A percentile compares a stretch with the other conserved stretches of the same genome.
phyloP scores from a whole-genome alignment of 2,888 invertebrate genomes.

The Drosophila merina region DNA sequence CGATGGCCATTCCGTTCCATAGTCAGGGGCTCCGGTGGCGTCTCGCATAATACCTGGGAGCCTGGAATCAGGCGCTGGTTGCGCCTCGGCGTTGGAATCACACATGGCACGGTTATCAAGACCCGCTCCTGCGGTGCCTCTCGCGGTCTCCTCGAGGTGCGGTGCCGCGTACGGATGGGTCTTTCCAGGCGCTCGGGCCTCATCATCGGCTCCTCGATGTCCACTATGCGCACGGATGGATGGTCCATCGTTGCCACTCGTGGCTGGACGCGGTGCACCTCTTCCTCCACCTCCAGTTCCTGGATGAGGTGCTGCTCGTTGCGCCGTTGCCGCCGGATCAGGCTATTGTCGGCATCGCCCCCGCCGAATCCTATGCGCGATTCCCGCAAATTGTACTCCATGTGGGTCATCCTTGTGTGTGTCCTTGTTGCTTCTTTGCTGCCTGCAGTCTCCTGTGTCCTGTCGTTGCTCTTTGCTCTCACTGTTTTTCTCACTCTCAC shows the following conservation, averaged over 20 bases:
- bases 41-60: not conserved
- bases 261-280: not conserved
- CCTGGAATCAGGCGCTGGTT: not conserved
- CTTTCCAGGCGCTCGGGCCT: not conserved
- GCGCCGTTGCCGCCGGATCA: not conserved
- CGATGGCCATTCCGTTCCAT: not conserved
- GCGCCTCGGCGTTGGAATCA: not conserved
- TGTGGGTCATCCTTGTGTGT: not conserved
- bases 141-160: not conserved
- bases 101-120: not conserved
- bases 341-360: slow-evolving; percentile 37
- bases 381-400: slow-evolving; percentile 9
- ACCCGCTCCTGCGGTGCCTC: not conserved
- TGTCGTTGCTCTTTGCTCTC: too few species aligned
- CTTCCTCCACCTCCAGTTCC: not conserved
- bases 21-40: not conserved
- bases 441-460: too few species aligned
- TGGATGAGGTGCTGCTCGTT: not conserved
- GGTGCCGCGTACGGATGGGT: not conserved
- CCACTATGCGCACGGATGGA: not conserved
- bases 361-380: slow-evolving; percentile 5
- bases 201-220: not conserved
- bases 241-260: not conserved
- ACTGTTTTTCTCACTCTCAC: not conserved
- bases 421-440: not conserved